phyloP scores from a whole-genome alignment of 2,113 vertebrate genomes.

The Lophochroa leadbeateri region DNA sequence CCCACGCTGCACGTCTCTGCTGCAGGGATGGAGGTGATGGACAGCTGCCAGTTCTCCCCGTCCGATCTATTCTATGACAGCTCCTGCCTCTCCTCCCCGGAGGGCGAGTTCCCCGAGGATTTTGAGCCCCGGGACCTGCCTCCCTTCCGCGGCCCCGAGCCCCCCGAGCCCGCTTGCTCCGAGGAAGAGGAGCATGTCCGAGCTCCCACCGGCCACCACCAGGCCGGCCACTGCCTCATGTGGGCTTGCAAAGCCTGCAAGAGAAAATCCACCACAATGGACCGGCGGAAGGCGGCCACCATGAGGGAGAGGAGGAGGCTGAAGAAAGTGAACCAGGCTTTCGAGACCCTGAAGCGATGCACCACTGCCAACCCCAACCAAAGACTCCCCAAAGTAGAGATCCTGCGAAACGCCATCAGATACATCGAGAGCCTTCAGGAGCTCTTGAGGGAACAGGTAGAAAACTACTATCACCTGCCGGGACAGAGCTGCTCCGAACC shows the following conservation, averaged over 20 bases:
- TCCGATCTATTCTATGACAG: conserved; percentile 89
- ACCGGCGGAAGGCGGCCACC: conserved; percentile 92
- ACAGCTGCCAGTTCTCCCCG: conserved; percentile 83
- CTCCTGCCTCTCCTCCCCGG: conserved; percentile 86
- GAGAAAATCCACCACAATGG: conserved; percentile 89
- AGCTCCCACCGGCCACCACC: conserved; percentile 87
- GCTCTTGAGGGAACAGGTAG: conserved; percentile 90
- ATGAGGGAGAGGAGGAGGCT: conserved; percentile 95
- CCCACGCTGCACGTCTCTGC: background rate
- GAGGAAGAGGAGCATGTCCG: conserved; percentile 93
- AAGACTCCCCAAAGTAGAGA: conserved; percentile 96
- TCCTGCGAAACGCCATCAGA: conserved; percentile 95
- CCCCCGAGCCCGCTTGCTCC: conserved; percentile 71
- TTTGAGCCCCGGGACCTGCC: conserved; percentile 75
- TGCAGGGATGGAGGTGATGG: conserved; percentile 82
- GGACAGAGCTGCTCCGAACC: conserved; percentile 89
- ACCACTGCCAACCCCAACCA: conserved; percentile 93
- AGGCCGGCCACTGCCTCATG: conserved; percentile 93
- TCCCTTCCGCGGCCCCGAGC: conserved; percentile 45
- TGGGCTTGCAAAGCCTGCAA: conserved; percentile 99
- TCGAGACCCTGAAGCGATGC: conserved; percentile 92
- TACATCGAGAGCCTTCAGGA: conserved; percentile 97
- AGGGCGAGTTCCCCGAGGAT: conserved; percentile 78
- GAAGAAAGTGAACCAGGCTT: conserved; percentile 97
- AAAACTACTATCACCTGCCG: conserved; percentile 86